phyloP scores from a whole-genome alignment of 2,797 vertebrate species.

The Cyprinodon diabolis region DNA sequence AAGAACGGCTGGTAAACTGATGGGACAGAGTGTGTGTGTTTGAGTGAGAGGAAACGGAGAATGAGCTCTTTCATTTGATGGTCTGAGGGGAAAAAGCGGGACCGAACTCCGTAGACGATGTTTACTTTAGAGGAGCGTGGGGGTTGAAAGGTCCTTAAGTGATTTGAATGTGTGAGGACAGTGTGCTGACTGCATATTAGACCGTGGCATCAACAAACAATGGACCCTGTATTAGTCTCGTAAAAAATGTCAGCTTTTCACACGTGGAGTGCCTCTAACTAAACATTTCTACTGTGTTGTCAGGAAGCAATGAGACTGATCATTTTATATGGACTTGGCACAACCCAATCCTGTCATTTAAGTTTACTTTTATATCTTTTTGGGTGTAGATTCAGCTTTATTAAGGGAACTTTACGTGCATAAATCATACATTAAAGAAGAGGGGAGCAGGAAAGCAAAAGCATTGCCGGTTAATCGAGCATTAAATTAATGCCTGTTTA shows the following conservation, averaged over 20 bases:
- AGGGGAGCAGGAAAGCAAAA: neutral
- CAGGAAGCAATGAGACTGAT: neutral
- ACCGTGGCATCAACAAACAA: constrained; percentile 16
- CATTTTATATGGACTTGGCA: constrained; percentile 1
- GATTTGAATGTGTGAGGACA: constrained; percentile 30
- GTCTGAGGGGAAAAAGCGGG: constrained; percentile 67
- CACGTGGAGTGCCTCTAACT: neutral
- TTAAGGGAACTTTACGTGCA: neutral
- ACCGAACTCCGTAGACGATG: constrained; percentile 57
- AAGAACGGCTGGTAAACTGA: constrained; percentile 51
- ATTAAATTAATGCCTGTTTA: neutral
- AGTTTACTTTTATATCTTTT: neutral
- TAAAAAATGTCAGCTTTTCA: neutral
- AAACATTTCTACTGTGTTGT: constrained; percentile 6
- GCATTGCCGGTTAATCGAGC: neutral
- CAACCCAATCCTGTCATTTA: neutral
- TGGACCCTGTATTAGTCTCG: constrained; percentile 19
- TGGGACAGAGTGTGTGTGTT: constrained; percentile 45
- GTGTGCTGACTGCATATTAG: constrained; percentile 14
- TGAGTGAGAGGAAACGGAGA: constrained; percentile 55
- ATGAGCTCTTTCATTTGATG: constrained; percentile 77
- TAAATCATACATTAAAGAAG: neutral
- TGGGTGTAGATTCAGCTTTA: constrained; percentile 1
- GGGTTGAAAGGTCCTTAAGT: constrained; percentile 53
- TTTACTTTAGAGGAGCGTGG: constrained; percentile 68